Percentiles rank a stretch among this genome's conserved stretches.
These are phyloP conservation scores for Turdus rufiventris DNA, from an alignment of 2,113 vertebrate genomes.

Conservation along the genomic window DNA sequence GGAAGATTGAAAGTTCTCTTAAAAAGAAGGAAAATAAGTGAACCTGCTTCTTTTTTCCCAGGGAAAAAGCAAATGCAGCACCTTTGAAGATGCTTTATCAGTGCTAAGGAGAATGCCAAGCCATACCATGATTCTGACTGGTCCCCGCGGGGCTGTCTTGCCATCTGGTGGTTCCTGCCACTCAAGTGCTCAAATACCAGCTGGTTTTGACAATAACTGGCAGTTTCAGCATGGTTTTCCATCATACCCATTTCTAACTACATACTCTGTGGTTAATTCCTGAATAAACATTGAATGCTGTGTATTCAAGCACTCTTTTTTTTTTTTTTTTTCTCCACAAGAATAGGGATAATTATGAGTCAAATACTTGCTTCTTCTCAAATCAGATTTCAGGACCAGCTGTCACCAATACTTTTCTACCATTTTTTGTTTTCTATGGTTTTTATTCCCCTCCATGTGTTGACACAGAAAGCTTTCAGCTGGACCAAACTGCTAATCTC, in stretches of 20 bases:
- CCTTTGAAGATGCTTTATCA: rapidly evolving
- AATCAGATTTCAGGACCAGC: background rate
- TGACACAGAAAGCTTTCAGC: background rate
- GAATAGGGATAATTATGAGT: background rate
- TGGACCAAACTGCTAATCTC: background rate
- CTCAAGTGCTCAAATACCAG: no score
- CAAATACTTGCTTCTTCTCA: background rate
- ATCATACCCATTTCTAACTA: no score
- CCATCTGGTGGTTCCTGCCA: constrained; percentile 64
- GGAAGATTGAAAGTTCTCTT: background rate
- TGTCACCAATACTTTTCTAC: background rate
- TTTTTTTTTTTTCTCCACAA: background rate
- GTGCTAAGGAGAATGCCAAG: background rate
- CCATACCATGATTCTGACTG: rapidly evolving
- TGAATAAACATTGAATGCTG: rapidly evolving
- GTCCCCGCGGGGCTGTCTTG: constrained; percentile 19
- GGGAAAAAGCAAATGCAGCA: rapidly evolving
- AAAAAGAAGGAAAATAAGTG: rapidly evolving
- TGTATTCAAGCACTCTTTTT: background rate
- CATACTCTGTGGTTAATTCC: background rate
- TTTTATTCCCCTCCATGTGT: background rate
- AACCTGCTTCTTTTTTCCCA: no score
- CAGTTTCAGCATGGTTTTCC: rapidly evolving
- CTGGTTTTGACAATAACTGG: background rate
- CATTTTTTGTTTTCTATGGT: background rate